phyloP scores from a whole-genome alignment of 2,797 vertebrate species.

The Cynopterus sphinx region DNA sequence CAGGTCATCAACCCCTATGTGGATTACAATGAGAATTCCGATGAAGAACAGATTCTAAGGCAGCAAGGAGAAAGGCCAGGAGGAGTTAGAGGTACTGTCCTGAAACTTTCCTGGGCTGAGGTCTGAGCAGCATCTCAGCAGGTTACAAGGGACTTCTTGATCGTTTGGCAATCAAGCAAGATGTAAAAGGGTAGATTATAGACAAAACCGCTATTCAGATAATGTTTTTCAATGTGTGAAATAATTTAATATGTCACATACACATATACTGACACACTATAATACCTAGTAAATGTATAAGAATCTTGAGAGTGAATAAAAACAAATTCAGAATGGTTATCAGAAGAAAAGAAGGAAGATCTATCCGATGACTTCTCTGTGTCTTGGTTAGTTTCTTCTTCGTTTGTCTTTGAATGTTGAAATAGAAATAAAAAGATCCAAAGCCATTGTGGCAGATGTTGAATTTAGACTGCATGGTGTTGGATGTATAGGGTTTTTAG shows the following conservation, averaged over 20 bases:
- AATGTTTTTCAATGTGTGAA: neutral
- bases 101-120: too few relatives aligned
- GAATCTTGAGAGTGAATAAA: neutral
- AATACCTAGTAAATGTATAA: too few relatives aligned
- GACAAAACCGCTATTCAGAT: too few relatives aligned
- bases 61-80: too few relatives aligned
- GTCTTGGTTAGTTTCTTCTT: neutral
- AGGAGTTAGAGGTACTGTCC: too few relatives aligned
- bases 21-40: too few relatives aligned
- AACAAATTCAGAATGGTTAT: neutral
- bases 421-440: neutral
- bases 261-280: neutral
- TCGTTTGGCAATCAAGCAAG: too few relatives aligned
- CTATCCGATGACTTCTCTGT: neutral
- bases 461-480: neutral
- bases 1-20: too few relatives aligned
- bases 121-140: too few relatives aligned
- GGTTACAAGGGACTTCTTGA: too few relatives aligned
- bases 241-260: neutral
- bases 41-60: too few relatives aligned
- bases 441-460: neutral
- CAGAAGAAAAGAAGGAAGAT: neutral
- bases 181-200: too few relatives aligned
- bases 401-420: neutral
- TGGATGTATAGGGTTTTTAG: neutral